These are phyloP conservation scores for Urocyon cinereoargenteus DNA, from an alignment of 2,797 vertebrate genomes.

Conservation along the genomic window DNA sequence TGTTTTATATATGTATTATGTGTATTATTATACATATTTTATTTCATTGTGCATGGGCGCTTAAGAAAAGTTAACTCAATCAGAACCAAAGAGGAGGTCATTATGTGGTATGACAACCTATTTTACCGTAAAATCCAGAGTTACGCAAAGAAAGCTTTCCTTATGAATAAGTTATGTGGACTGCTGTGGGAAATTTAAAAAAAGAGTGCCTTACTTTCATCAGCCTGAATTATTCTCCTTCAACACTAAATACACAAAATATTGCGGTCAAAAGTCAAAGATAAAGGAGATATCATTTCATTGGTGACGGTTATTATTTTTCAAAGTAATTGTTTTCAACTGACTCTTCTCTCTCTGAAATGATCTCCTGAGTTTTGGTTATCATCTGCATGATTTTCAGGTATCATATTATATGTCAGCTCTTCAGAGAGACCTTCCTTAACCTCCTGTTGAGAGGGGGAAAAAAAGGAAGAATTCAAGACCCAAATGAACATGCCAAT, in stretches of 20 bases:
- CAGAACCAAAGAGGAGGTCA: not conserved
- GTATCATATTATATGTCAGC: not conserved
- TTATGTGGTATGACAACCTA: not conserved
- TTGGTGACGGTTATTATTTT: not conserved
- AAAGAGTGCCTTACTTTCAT: conserved; percentile 3
- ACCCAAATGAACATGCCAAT: not conserved
- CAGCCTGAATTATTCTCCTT: not conserved
- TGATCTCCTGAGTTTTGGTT: not conserved
- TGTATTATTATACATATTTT: not conserved
- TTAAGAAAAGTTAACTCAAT: conserved; percentile 19
- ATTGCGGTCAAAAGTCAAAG: not conserved
- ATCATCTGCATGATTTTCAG: not conserved
- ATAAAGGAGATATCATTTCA: not conserved
- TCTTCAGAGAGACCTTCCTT: not conserved
- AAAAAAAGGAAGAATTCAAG: not conserved
- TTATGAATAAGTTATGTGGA: not conserved
- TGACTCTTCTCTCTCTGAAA: not conserved
- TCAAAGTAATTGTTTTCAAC: conserved; percentile 12
- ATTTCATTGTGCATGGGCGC: not conserved
- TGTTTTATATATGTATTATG: no score
- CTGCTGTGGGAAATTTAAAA: not conserved
- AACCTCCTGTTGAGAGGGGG: not conserved
- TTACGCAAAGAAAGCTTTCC: not conserved
- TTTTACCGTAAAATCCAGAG: conserved; percentile 39
- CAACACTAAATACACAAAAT: not conserved